Evolutionary conservation across 2,797 vertebrate species (phyloP).

Genomic region (Antrozous pallidus): DNA sequence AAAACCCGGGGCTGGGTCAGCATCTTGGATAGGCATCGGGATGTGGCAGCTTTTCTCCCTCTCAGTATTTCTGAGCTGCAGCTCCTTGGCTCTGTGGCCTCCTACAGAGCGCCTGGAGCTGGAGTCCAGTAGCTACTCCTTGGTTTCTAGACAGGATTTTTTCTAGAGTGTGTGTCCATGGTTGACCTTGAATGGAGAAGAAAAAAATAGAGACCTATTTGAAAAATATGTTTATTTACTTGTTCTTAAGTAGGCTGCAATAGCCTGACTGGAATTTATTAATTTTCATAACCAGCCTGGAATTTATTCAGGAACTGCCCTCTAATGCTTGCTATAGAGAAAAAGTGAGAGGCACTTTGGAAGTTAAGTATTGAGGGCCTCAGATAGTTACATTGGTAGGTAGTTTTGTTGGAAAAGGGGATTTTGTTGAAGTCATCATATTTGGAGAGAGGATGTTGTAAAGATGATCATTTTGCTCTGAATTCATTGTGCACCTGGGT

Average conservation of each 20-base stretch:
- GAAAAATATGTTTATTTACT: neutral
- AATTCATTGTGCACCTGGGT: neutral
- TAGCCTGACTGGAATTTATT: neutral
- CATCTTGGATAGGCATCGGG: neutral
- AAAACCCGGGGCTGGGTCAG: neutral
- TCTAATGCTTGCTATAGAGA: neutral
- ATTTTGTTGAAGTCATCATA: slow-evolving; percentile 8
- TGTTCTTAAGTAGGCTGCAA: neutral
- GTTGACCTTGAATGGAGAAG: slow-evolving; percentile 35
- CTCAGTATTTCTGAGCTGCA: neutral
- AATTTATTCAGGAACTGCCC: neutral
- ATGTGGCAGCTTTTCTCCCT: neutral
- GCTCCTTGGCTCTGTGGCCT: neutral
- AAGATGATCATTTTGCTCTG: neutral
- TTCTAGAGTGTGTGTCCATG: neutral
- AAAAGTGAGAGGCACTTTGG: neutral
- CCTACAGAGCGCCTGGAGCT: neutral
- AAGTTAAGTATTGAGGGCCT: neutral
- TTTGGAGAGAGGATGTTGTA: neutral
- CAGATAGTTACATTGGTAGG: neutral
- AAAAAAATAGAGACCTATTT: neutral
- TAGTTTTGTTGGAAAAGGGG: neutral
- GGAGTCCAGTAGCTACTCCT: neutral
- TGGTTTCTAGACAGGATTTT: neutral
- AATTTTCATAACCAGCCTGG: slow-evolving; percentile 9